Base-by-base conservation (phyloP, 1,140 invertebrate genomes). In the Galendromus occidentalis region DNA sequence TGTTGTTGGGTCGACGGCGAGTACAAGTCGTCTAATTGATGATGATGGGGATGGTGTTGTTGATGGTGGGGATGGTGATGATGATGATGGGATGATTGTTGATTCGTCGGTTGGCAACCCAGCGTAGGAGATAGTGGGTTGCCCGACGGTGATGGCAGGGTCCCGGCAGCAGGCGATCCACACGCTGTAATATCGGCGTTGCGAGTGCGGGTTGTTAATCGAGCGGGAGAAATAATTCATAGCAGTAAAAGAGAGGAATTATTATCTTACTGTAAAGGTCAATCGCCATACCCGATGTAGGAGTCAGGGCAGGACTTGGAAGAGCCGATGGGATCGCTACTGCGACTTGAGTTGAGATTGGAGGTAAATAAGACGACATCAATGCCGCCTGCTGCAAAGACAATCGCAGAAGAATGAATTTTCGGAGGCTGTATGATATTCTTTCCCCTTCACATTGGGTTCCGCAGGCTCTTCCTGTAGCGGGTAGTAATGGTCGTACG, bases 361-460 rank as follows among this genome's bases (percentile, higher is more conserved):
- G 33, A 59, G 51, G 51, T 25, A 59, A 33, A 33, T 59, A 59
- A 17, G 51, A 59, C 51, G 51, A 29, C 51, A 59, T 59, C 25
- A 59, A 33, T 17, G 51, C 51, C 14, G 51, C 51, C 25, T 59
- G 51, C 51, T 59, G 51, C 4, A 59, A 59, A 25, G n/a, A 59
- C 1, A n/a, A 17, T 25, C 33, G 51, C 4, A 47, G 28, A 44
- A 44, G 14, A 44, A 44, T 12, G 14, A 44, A 44, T 44, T 14
- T 44, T 44, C 42, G 42, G n/a, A 44, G 42, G n/a, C 42, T 44
- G n/a, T n/a, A 47, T 47, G 18, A 28, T 14, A 28, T 28, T 17
- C 4, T 47, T 14, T 22, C 45, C 45, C 14, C 42, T 44, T 14
- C 42, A 44, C 42, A 44, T 14, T 12, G 14, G 42, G n/a, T 14